These are phyloP conservation scores for Aphidius colemani DNA, from an alignment of 2,888 invertebrate genomes.

Conservation along the genomic window DNA sequence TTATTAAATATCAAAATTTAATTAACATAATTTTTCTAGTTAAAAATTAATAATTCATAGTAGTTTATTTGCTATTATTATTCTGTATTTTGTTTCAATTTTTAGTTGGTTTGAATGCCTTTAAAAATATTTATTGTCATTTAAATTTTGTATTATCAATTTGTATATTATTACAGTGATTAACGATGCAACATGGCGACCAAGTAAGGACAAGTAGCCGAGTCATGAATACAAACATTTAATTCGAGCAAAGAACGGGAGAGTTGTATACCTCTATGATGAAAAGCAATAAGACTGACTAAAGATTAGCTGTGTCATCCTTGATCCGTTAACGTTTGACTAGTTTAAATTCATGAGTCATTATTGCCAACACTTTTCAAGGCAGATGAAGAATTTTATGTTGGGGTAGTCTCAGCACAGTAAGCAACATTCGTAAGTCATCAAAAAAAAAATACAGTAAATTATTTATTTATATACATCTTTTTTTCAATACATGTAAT, in stretches of 20 bases:
- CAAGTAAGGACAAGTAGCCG: constrained; percentile 51
- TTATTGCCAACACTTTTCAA: constrained; percentile 12
- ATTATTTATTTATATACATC: not conserved
- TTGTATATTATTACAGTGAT: constrained; percentile 15
- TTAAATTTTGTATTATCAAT: not conserved
- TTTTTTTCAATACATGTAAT: no score
- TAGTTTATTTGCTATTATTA: no score
- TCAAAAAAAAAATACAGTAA: not conserved
- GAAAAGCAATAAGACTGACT: constrained; percentile 38
- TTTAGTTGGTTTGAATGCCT: no score
- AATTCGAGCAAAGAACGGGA: constrained; percentile 41
- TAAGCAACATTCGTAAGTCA: not conserved
- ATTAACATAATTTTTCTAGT: no score
- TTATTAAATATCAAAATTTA: no score
- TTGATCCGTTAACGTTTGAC: constrained; percentile 53
- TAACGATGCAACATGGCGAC: constrained; percentile 42
- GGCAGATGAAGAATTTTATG: constrained; percentile 20
- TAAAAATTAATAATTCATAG: not conserved
- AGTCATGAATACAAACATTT: constrained; percentile 34
- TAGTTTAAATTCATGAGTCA: no score
- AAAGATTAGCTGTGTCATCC: constrained; percentile 58
- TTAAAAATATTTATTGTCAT: constrained; percentile 33
- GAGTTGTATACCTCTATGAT: constrained; percentile 53
- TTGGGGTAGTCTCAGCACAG: constrained; percentile 14
- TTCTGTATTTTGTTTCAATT: no score